phyloP scores from a whole-genome alignment of 2,113 vertebrate species.

The Amphiprion percula region DNA sequence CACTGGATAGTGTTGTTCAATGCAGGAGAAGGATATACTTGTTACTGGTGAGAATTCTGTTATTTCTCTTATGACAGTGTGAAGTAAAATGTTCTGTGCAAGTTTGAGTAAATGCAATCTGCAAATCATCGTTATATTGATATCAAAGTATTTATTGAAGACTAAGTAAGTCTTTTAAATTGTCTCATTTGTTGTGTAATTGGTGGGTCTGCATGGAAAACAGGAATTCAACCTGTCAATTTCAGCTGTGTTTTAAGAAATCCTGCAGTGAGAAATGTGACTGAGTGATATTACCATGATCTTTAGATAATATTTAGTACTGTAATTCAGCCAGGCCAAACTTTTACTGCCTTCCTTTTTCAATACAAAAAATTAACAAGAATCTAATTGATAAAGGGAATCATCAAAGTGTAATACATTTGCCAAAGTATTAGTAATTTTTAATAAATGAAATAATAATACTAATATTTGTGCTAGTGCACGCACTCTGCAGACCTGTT shows the following conservation, averaged over 20 bases:
- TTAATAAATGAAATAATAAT: too few species aligned
- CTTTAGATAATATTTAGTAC: too few species aligned
- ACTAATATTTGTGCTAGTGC: too few species aligned
- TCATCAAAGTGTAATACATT: background rate
- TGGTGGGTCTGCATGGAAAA: too few species aligned
- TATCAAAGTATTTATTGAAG: background rate
- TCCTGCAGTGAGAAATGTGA: too few species aligned
- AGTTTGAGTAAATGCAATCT: background rate
- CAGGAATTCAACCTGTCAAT: too few species aligned
- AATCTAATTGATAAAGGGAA: background rate
- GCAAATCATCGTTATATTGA: background rate
- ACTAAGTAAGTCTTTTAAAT: background rate
- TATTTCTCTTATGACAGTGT: slow-evolving; percentile 10
- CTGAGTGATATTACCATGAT: too few species aligned
- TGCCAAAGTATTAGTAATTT: too few species aligned
- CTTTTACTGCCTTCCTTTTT: too few species aligned
- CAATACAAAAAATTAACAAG: background rate
- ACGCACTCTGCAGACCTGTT: too few species aligned
- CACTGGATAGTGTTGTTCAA: background rate
- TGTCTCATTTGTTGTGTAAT: background rate
- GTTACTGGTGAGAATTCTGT: background rate
- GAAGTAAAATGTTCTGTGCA: background rate
- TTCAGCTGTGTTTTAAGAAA: too few species aligned
- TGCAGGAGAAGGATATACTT: slow-evolving; percentile 7
- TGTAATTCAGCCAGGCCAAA: too few species aligned